A percentile compares a stretch with the other conserved stretches of the same genome.
Evolutionary conservation across 2,113 vertebrate genomes (phyloP).

Genomic region (Indri indri): DNA sequence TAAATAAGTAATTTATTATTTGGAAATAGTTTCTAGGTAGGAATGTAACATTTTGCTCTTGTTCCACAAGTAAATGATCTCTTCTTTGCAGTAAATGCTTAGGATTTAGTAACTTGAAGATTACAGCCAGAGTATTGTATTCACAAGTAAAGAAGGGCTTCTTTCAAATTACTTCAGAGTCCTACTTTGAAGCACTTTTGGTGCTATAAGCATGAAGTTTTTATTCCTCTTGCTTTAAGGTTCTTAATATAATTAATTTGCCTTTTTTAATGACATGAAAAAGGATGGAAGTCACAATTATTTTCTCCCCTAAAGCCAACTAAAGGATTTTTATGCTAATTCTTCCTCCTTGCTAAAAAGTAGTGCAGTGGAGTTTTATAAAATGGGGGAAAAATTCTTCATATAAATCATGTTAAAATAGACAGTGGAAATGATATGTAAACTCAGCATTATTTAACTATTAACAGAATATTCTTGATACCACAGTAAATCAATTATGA

Average conservation of each 20-base stretch:
- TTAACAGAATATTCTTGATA: neutral
- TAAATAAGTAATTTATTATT: slow-evolving; percentile 36
- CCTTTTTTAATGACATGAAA: neutral
- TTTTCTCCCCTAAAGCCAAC: slow-evolving; percentile 30
- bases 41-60: slow-evolving; percentile 64
- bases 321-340: neutral
- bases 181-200: slow-evolving; percentile 20
- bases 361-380: neutral
- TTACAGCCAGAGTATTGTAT: slow-evolving; percentile 24
- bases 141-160: slow-evolving; percentile 22
- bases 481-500: neutral
- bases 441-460: slow-evolving; percentile 15
- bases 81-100: slow-evolving; percentile 57
- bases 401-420: neutral
- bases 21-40: slow-evolving; percentile 72
- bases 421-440: neutral
- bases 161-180: slow-evolving; percentile 42
- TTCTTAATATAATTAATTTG: slow-evolving; percentile 48
- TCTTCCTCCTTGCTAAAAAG: neutral
- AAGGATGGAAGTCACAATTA: slow-evolving; percentile 22
- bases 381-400: neutral
- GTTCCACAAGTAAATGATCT: slow-evolving; percentile 15
- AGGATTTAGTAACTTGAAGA: slow-evolving; percentile 40
- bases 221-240: slow-evolving; percentile 51
- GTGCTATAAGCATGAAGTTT: slow-evolving; percentile 26